Evolutionary conservation across 2,888 invertebrate genomes (phyloP).

Genomic region (Tipula helvola): DNA sequence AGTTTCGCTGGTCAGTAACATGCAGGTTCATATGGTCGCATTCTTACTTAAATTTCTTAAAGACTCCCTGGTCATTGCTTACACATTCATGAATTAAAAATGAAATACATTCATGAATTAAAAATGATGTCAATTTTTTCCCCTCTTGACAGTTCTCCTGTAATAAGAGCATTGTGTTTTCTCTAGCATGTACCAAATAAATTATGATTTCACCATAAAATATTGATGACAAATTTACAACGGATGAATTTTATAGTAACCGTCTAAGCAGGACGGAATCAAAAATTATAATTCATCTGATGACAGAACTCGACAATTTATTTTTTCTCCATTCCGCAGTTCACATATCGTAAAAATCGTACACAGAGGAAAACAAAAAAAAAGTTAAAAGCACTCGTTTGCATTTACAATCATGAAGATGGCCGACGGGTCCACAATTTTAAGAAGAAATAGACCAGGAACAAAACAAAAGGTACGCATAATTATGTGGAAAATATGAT

Average conservation of each 20-base stretch:
- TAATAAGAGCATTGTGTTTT: too few relatives aligned
- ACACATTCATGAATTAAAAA: too few relatives aligned
- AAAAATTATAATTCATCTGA: not conserved
- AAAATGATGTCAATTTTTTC: too few relatives aligned
- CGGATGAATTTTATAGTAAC: not conserved
- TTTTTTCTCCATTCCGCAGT: not conserved
- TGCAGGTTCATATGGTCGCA: too few relatives aligned
- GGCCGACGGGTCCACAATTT: slow-evolving; percentile 71
- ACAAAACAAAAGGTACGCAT: slow-evolving; percentile 69
- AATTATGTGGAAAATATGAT: not conserved
- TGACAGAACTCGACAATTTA: slow-evolving; percentile 5
- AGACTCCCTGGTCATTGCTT: too few relatives aligned
- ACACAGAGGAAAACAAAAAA: not conserved
- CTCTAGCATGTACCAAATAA: too few relatives aligned
- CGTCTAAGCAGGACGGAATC: not conserved
- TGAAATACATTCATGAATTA: too few relatives aligned
- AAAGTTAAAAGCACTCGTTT: not conserved
- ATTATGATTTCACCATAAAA: not conserved
- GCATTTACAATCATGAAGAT: slow-evolving; percentile 49
- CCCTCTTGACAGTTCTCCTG: too few relatives aligned
- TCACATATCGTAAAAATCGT: not conserved
- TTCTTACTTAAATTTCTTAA: too few relatives aligned
- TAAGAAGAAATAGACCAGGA: slow-evolving; percentile 82
- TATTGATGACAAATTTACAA: not conserved
- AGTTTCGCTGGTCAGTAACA: too few relatives aligned